Evolutionary conservation across 2,797 vertebrate genomes (phyloP).

Genomic region (Dallia pectoralis): DNA sequence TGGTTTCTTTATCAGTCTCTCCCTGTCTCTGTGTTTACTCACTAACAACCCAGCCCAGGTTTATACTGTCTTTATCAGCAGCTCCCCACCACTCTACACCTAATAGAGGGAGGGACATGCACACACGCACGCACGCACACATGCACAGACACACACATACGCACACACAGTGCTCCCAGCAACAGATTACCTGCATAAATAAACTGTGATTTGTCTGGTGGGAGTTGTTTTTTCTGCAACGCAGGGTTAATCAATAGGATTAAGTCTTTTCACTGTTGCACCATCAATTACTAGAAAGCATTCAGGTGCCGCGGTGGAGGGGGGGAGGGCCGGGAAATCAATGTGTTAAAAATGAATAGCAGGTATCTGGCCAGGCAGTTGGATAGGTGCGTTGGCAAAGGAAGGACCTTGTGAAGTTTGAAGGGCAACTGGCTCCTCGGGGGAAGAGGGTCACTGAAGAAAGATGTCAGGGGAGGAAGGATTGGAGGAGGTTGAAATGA

Average conservation of each 20-base stretch:
- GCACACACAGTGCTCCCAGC: constrained; percentile 19
- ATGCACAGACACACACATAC: constrained; percentile 10
- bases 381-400: constrained; percentile 3
- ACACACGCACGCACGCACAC: constrained; percentile 1
- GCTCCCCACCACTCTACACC: constrained; percentile 4
- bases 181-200: constrained; percentile 41
- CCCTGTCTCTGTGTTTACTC: constrained; percentile 25
- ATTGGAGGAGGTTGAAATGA: not conserved
- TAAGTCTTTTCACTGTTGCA: constrained; percentile 39
- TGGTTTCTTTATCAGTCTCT: constrained; percentile 5
- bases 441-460: not conserved
- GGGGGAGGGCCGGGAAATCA: constrained; percentile 21
- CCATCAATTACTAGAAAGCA: constrained; percentile 22
- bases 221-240: constrained; percentile 26
- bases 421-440: constrained; percentile 17
- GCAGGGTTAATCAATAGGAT: constrained; percentile 50
- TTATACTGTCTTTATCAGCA: constrained; percentile 14
- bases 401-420: constrained; percentile 14
- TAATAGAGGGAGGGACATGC: not conserved
- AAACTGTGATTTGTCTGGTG: constrained; percentile 35
- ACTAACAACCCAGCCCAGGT: not conserved
- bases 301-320: constrained; percentile 8
- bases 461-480: not conserved
- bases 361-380: constrained; percentile 26
- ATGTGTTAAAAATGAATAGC: constrained; percentile 38